phyloP scores from a whole-genome alignment of 2,888 invertebrate species.

The Anthophora plumipes region DNA sequence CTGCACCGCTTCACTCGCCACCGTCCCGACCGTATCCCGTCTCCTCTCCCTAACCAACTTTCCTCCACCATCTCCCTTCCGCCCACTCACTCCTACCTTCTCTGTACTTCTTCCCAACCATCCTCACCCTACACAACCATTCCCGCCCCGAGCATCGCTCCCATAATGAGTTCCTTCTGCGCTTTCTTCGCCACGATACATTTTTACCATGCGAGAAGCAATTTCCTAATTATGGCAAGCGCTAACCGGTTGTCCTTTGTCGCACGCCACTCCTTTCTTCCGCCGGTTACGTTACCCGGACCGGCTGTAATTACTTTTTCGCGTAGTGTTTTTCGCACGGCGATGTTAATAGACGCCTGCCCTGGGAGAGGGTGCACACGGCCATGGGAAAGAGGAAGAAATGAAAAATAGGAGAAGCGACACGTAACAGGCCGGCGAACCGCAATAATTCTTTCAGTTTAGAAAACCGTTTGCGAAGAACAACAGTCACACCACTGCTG shows the following conservation, averaged over 20 bases:
- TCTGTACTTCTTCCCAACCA: conserved; percentile 4
- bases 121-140: conserved; percentile 16
- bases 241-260: conserved; percentile 68
- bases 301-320: conserved; percentile 59
- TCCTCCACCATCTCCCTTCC: conserved; percentile 45
- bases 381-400: neutral
- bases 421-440: conserved; percentile 20
- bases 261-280: conserved; percentile 29
- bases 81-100: conserved; percentile 23
- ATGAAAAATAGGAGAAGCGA: too few species aligned
- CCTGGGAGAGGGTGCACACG: conserved; percentile 42
- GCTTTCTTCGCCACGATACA: conserved; percentile 68
- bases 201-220: conserved; percentile 70
- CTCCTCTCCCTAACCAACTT: conserved; percentile 53
- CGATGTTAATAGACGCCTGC: conserved; percentile 49
- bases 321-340: conserved; percentile 37
- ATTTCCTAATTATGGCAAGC: conserved; percentile 75
- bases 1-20: conserved; percentile 58
- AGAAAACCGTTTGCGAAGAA: neutral
- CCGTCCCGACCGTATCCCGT: conserved; percentile 40
- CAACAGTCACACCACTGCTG: conserved; percentile 16
- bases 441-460: conserved; percentile 36
- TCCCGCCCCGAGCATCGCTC: conserved; percentile 39
- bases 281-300: conserved; percentile 39
- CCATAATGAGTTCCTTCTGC: conserved; percentile 68